phyloP scores from a whole-genome alignment of 2,113 vertebrate genomes.

The Dinomys branickii region DNA sequence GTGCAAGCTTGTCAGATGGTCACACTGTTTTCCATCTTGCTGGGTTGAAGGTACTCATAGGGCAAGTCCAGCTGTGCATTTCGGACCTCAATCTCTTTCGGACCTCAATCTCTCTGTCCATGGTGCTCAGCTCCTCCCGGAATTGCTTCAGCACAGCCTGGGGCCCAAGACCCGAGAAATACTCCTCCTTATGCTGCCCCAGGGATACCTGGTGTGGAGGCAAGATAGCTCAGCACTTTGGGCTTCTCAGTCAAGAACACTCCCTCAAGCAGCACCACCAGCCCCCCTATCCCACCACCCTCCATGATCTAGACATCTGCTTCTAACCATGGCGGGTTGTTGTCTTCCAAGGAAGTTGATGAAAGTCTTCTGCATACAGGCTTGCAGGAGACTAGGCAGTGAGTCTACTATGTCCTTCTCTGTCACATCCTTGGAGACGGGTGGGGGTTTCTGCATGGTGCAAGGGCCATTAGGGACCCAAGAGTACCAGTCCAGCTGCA shows the following conservation, averaged over 20 bases:
- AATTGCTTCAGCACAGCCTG: slow-evolving; percentile 60
- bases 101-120: slow-evolving; percentile 42
- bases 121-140: slow-evolving; percentile 16
- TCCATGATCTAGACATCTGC: no score
- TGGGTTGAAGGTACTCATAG: slow-evolving; percentile 66
- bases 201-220: slow-evolving; percentile 57
- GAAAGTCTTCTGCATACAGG: slow-evolving; percentile 3
- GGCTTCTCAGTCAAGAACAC: not conserved
- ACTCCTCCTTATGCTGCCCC: slow-evolving; percentile 64
- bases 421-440: slow-evolving; percentile 85
- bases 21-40: slow-evolving; percentile 75
- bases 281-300: no score
- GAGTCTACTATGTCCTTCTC: slow-evolving; percentile 86
- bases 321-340: slow-evolving; percentile 57
- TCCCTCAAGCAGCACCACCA: not conserved
- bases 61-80: slow-evolving; percentile 47
- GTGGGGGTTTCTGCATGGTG: slow-evolving; percentile 81
- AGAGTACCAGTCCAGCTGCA: slow-evolving; percentile 60
- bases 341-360: slow-evolving; percentile 45
- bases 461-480: slow-evolving; percentile 71
- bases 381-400: slow-evolving; percentile 48
- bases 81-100: not conserved
- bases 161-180: slow-evolving; percentile 63
- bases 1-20: slow-evolving; percentile 37
- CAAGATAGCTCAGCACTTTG: not conserved